A percentile compares a stretch with the other conserved stretches of the same genome.
These are phyloP conservation scores for Climacteris rufus DNA, from an alignment of 2,113 vertebrate genomes.

Conservation along the genomic window DNA sequence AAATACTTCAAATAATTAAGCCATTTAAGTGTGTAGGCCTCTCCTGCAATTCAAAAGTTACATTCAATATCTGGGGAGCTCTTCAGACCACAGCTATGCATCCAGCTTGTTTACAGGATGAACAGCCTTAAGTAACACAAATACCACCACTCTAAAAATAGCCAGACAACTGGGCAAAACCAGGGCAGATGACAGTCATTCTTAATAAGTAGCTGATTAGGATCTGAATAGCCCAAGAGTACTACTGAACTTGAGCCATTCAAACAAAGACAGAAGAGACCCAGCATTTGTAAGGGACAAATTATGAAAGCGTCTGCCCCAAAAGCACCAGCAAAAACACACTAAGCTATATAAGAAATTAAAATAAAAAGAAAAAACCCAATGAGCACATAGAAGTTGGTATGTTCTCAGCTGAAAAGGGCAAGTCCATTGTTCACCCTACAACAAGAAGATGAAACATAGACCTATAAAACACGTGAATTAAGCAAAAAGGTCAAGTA, in stretches of 20 bases:
- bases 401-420: not conserved
- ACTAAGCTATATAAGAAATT: not conserved
- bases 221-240: not conserved
- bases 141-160: conserved; percentile 5
- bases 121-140: not conserved
- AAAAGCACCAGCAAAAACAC: not conserved
- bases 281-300: not conserved
- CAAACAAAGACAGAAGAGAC: not conserved
- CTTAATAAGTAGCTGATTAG: not conserved
- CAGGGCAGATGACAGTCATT: not conserved
- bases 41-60: not conserved
- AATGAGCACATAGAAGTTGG: not conserved
- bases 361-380: not conserved
- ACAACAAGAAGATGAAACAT: not conserved
- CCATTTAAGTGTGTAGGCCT: not conserved
- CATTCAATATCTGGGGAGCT: not conserved
- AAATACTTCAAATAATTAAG: not conserved
- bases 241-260: not conserved
- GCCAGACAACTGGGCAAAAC: conserved; percentile 1
- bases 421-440: not conserved
- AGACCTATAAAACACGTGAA: not conserved
- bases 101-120: conserved; percentile 12
- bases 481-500: not conserved
- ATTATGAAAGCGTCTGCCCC: not conserved
- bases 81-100: not conserved